Conservation (phyloP, 2,888 invertebrate species). For the Metacarcinus magister region DNA sequence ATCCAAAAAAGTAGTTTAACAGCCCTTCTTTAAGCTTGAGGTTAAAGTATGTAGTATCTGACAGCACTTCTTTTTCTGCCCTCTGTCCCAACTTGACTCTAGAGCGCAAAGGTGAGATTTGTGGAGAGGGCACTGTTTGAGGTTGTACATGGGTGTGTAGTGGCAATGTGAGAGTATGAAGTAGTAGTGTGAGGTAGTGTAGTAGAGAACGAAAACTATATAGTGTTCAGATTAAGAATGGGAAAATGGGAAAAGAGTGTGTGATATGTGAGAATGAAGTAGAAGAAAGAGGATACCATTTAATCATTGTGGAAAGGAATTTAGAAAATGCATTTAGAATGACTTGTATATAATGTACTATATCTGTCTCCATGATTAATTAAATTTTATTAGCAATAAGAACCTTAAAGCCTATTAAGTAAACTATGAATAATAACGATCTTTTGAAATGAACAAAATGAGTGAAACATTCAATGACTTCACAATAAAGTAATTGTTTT, state of each 20-base stretch:
- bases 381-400: neutral
- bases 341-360: neutral
- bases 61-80: conserved; percentile 75
- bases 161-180: conserved; percentile 5
- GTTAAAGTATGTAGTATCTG: conserved; percentile 72
- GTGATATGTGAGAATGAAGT: neutral
- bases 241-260: neutral
- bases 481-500: too few relatives aligned
- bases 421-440: neutral
- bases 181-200: neutral
- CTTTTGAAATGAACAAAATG: neutral
- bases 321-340: neutral
- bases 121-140: conserved; percentile 47
- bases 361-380: neutral
- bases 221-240: neutral
- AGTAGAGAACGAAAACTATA: neutral
- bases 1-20: conserved; percentile 60
- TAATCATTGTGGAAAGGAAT: neutral
- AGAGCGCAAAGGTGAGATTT: conserved; percentile 78
- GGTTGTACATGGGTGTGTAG: neutral
- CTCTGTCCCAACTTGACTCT: conserved; percentile 71
- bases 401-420: neutral
- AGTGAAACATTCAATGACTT: neutral
- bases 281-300: neutral
- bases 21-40: conserved; percentile 69